Conservation (phyloP, 1,140 invertebrate species). For the Drosophila santomea region DNA sequence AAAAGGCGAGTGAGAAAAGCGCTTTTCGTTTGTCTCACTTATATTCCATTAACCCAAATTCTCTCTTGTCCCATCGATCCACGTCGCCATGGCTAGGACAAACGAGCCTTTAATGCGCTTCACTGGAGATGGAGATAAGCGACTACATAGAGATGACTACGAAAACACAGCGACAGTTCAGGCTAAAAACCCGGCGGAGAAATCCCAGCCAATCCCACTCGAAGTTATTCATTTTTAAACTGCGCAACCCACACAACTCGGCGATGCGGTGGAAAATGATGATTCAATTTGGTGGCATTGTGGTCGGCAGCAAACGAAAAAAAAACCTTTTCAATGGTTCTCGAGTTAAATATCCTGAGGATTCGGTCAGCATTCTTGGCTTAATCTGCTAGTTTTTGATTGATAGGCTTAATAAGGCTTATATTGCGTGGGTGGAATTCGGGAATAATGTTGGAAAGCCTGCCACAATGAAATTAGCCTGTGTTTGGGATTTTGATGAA, state of each 20-base stretch:
- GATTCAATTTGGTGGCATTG: constrained; percentile 71
- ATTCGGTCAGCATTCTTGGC: constrained; percentile 57
- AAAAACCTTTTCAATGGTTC: constrained; percentile 64
- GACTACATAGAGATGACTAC: constrained; percentile 1
- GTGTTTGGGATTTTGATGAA: constrained; percentile 60
- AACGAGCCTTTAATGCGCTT: constrained; percentile 73
- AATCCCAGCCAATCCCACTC: constrained; percentile 29
- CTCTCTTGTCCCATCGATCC: constrained; percentile 55
- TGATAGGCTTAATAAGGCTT: constrained; percentile 63
- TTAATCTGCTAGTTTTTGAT: constrained; percentile 65
- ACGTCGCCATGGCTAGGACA: constrained; percentile 50
- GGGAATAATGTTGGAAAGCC: constrained; percentile 17
- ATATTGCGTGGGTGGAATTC: constrained; percentile 9
- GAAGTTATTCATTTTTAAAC: constrained; percentile 76
- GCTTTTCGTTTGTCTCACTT: constrained; percentile 52
- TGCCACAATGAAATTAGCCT: constrained; percentile 38
- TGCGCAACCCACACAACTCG: constrained; percentile 28
- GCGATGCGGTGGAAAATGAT: constrained; percentile 47
- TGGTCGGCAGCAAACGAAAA: neutral
- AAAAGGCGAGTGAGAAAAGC: constrained; percentile 6
- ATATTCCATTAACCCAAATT: constrained; percentile 75
- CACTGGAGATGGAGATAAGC: constrained; percentile 26
- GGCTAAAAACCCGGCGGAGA: constrained; percentile 6
- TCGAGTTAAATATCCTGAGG: constrained; percentile 60
- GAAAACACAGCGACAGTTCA: constrained; percentile 1